Conservation (phyloP, 2,797 vertebrate species). For the Mormyrus proboscirostris region DNA sequence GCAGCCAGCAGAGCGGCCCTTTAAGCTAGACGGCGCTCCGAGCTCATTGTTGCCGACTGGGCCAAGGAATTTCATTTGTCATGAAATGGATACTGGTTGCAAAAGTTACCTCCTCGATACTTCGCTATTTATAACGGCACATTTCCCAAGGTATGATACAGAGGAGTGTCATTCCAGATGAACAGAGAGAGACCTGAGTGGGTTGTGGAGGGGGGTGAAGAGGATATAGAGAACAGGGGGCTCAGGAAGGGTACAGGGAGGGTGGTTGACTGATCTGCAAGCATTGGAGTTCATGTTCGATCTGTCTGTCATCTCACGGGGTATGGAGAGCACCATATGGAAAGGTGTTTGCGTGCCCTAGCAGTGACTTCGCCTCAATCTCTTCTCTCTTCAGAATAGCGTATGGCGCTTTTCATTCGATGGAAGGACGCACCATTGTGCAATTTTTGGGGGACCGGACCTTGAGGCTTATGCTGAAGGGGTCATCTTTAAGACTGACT, state of each 20-base stretch:
- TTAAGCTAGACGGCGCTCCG: constrained; percentile 21
- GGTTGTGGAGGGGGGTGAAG: neutral
- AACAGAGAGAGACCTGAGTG: constrained; percentile 13
- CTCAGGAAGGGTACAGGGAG: constrained; percentile 33
- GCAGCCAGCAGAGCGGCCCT: constrained; percentile 53
- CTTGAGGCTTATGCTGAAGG: constrained; percentile 54
- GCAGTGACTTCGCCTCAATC: neutral
- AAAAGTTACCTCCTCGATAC: constrained; percentile 36
- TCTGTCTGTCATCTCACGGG: constrained; percentile 12
- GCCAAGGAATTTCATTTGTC: constrained; percentile 68
- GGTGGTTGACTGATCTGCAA: constrained; percentile 37
- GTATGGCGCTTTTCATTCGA: neutral
- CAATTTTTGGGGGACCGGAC: neutral
- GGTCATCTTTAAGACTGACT: constrained; percentile 76
- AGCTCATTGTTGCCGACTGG: constrained; percentile 59
- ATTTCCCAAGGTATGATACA: constrained; percentile 45
- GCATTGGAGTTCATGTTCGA: constrained; percentile 40
- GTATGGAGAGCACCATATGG: neutral
- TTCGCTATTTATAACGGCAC: constrained; percentile 51
- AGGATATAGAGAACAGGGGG: constrained; percentile 33
- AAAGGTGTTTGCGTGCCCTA: neutral
- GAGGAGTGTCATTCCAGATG: constrained; percentile 43
- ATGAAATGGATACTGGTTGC: constrained; percentile 60
- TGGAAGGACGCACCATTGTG: neutral
- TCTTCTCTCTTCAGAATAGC: neutral